These are phyloP conservation scores for Ammodytes dubius DNA, from an alignment of 2,113 vertebrate genomes.

Conservation along the genomic window DNA sequence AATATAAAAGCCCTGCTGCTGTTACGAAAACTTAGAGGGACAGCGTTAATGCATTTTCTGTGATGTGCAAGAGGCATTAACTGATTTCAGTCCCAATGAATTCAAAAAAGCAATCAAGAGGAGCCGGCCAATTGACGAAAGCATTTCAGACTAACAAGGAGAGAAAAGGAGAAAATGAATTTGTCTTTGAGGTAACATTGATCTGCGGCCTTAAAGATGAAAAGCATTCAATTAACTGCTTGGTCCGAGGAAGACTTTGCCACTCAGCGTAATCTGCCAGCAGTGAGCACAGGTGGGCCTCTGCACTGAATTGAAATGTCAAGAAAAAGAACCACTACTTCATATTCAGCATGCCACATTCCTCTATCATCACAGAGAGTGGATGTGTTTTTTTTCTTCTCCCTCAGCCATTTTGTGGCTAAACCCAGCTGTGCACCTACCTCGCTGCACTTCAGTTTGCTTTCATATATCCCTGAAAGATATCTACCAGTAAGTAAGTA, in stretches of 20 bases:
- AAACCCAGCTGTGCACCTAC: conserved; percentile 44
- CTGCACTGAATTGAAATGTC: conserved; percentile 41
- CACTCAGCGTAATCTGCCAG: conserved; percentile 34
- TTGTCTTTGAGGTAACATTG: conserved; percentile 78
- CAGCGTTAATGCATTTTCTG: conserved; percentile 57
- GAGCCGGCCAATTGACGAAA: conserved; percentile 63
- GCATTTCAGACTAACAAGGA: conserved; percentile 74
- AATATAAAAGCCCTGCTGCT: conserved; percentile 48
- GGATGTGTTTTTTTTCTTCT: neutral
- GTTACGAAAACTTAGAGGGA: conserved; percentile 55
- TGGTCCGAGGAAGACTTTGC: conserved; percentile 59
- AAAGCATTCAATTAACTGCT: conserved; percentile 70
- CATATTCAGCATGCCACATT: conserved; percentile 24
- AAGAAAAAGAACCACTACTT: conserved; percentile 33
- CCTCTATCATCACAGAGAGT: conserved; percentile 20
- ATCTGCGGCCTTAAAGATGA: conserved; percentile 72
- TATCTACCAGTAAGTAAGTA: no score
- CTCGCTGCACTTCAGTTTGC: conserved; percentile 30
- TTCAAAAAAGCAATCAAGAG: conserved; percentile 63
- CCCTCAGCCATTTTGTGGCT: conserved; percentile 43
- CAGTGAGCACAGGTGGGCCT: conserved; percentile 38
- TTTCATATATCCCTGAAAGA: conserved; percentile 54
- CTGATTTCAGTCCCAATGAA: conserved; percentile 66
- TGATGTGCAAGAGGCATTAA: conserved; percentile 56
- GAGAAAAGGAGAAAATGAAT: conserved; percentile 76